Evolutionary conservation across 2,797 vertebrate genomes (phyloP).

Genomic region (Lophotriccus pileatus): DNA sequence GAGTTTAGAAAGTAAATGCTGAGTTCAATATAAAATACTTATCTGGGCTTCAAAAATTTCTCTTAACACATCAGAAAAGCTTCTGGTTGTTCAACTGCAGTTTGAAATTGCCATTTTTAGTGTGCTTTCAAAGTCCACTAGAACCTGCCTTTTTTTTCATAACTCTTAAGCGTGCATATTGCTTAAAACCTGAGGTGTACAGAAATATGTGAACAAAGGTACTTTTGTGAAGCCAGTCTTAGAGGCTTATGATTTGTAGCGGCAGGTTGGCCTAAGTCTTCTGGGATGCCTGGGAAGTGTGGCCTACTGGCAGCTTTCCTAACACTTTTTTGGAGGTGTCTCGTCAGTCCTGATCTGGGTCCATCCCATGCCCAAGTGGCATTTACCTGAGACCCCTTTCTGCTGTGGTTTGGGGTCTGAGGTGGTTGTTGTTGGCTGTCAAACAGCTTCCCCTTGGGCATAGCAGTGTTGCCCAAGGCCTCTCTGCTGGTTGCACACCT

Average conservation of each 20-base stretch:
- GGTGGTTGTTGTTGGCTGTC: background rate
- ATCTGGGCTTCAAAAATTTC: background rate
- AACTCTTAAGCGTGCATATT: background rate
- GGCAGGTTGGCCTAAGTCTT: background rate
- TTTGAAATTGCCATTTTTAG: background rate
- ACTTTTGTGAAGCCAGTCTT: background rate
- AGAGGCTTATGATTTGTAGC: background rate
- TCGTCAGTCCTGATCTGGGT: no score
- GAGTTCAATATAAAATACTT: background rate
- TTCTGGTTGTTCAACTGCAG: accelerated
- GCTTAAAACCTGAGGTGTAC: background rate
- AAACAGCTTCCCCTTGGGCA: background rate
- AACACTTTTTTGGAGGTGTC: accelerated
- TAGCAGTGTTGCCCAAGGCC: accelerated
- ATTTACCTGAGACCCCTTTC: background rate
- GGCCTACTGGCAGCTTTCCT: background rate
- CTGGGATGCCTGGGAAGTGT: background rate
- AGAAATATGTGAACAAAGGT: accelerated
- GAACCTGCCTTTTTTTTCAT: accelerated
- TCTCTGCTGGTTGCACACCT: background rate
- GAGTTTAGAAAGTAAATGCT: background rate
- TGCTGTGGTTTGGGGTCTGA: background rate
- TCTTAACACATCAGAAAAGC: background rate
- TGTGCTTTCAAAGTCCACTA: background rate
- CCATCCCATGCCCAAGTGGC: background rate